These are phyloP conservation scores for Drosophila dunni DNA, from an alignment of 1,140 invertebrate genomes.

Conservation along the genomic window DNA sequence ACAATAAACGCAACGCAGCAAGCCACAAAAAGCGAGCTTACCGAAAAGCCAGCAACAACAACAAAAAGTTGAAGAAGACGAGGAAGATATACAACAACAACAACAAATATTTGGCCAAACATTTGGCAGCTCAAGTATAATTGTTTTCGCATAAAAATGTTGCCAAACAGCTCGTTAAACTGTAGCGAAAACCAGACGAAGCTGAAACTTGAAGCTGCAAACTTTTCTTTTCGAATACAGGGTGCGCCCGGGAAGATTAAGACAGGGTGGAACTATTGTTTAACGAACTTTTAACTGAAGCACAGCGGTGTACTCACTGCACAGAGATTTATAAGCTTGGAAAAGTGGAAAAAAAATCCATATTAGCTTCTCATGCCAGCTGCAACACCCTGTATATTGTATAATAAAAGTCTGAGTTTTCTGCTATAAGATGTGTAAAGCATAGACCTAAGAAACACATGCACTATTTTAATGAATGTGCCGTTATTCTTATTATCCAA, in stretches of 20 bases:
- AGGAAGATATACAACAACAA: constrained; percentile 12
- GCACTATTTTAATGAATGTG: neutral
- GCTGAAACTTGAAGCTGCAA: constrained; percentile 7
- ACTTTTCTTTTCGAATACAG: constrained; percentile 22
- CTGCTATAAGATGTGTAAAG: too few species aligned
- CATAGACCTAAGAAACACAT: too few species aligned
- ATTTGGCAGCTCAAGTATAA: constrained; percentile 64
- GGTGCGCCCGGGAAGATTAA: neutral
- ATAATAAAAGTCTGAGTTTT: too few species aligned
- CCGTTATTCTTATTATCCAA: neutral
- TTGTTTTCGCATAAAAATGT: constrained; percentile 73
- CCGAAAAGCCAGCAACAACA: constrained; percentile 2
- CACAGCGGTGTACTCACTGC: too few species aligned
- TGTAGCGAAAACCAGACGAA: constrained; percentile 2
- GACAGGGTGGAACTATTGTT: too few species aligned
- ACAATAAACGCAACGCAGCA: constrained; percentile 52
- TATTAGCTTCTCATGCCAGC: too few species aligned
- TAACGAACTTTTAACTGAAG: too few species aligned
- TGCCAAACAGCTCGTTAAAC: constrained; percentile 66
- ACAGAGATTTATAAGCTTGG: too few species aligned
- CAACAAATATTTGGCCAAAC: constrained; percentile 51
- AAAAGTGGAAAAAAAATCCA: too few species aligned
- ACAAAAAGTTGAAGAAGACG: constrained; percentile 1
- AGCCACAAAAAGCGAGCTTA: constrained; percentile 37
- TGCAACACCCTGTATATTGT: too few species aligned